Conservation (phyloP, 2,888 invertebrate genomes). For the Drosophila falleni region DNA sequence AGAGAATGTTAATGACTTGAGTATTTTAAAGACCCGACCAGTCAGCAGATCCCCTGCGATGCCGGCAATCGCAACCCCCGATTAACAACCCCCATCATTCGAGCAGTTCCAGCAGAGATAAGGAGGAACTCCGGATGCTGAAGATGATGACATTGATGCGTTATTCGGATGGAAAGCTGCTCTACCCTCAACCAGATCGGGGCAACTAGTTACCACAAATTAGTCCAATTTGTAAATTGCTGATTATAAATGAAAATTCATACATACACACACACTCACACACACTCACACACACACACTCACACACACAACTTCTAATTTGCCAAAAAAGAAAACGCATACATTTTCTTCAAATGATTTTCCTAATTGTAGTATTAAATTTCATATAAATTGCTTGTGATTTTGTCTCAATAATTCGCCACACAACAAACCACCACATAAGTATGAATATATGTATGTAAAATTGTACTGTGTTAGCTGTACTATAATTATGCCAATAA, state of each 20-base stretch:
- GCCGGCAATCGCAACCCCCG: conserved; percentile 47
- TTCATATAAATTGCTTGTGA: conserved; percentile 63
- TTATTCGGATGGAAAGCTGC: conserved; percentile 77
- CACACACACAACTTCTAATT: conserved; percentile 43
- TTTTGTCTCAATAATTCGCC: conserved; percentile 38
- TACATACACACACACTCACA: conserved; percentile 18
- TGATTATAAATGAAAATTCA: conserved; percentile 14
- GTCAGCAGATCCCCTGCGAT: conserved; percentile 85
- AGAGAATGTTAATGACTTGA: conserved; percentile 96
- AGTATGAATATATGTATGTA: conserved; percentile 9
- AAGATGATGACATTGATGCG: conserved; percentile 85
- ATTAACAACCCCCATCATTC: conserved; percentile 38
- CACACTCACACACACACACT: too few species aligned
- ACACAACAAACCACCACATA: conserved; percentile 13
- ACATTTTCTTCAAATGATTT: conserved; percentile 44
- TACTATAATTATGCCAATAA: conserved; percentile 18
- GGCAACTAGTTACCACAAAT: conserved; percentile 19
- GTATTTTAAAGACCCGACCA: conserved; percentile 95
- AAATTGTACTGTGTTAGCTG: conserved; percentile 41
- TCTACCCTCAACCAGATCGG: conserved; percentile 47
- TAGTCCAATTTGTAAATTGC: conserved; percentile 64
- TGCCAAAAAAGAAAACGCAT: conserved; percentile 51
- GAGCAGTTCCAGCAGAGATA: conserved; percentile 69
- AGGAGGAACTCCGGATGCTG: conserved; percentile 84
- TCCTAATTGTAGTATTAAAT: conserved; percentile 68